These are phyloP conservation scores for Ploceus nigricollis DNA, from an alignment of 2,113 vertebrate genomes.

Conservation along the genomic window DNA sequence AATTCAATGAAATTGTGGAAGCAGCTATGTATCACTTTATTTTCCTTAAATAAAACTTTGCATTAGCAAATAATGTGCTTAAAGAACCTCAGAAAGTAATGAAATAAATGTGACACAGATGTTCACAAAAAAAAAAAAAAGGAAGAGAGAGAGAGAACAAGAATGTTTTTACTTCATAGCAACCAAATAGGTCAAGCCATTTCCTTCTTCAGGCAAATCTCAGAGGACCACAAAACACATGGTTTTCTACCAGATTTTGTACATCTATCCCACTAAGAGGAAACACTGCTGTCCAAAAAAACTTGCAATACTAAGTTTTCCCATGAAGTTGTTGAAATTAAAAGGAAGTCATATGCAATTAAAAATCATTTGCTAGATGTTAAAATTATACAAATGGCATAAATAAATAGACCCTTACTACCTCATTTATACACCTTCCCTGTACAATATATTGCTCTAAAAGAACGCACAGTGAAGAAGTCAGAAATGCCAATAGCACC, in stretches of 20 bases:
- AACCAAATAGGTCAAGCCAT: constrained; percentile 79
- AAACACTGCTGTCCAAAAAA: constrained; percentile 68
- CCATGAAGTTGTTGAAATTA: constrained; percentile 63
- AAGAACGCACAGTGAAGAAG: background rate
- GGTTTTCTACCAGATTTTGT: constrained; percentile 63
- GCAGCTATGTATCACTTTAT: background rate
- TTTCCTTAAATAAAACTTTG: constrained; percentile 37
- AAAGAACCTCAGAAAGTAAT: constrained; percentile 69
- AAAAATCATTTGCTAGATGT: constrained; percentile 1
- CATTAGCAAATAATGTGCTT: constrained; percentile 63
- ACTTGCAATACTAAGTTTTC: constrained; percentile 52
- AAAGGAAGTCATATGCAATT: constrained; percentile 43
- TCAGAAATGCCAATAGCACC: background rate
- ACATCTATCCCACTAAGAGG: constrained; percentile 65
- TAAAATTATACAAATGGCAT: background rate
- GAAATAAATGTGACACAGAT: constrained; percentile 78
- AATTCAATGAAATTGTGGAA: background rate
- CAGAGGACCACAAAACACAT: constrained; percentile 67
- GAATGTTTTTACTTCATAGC: constrained; percentile 80
- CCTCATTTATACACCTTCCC: background rate
- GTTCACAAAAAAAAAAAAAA: constrained; percentile 62
- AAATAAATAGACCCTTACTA: background rate
- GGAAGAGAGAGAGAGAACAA: constrained; percentile 45
- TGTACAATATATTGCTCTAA: background rate
- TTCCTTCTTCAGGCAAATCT: constrained; percentile 78